phyloP scores from a whole-genome alignment of 2,797 vertebrate genomes.

The Mastacembelus armatus region DNA sequence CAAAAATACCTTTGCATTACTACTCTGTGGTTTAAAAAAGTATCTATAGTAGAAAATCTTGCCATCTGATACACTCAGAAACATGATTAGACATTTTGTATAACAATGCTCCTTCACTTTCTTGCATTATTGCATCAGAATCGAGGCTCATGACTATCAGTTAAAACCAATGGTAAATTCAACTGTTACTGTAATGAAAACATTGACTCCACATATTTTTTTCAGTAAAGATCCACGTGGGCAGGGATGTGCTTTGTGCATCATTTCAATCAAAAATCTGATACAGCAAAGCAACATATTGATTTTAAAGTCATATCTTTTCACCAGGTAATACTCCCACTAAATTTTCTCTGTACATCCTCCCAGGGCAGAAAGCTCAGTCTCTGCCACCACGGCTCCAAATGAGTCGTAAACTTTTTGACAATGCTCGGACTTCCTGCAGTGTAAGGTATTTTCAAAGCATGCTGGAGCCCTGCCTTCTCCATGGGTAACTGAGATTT shows the following conservation, averaged over 20 bases:
- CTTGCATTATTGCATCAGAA: too few relatives aligned
- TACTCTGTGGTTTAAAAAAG: too few relatives aligned
- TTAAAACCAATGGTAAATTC: background rate
- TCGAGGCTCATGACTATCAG: too few relatives aligned
- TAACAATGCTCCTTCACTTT: too few relatives aligned
- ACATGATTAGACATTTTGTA: too few relatives aligned
- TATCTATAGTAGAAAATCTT: too few relatives aligned
- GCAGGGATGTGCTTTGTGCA: constrained; percentile 23
- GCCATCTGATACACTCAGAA: too few relatives aligned
- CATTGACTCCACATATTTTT: background rate
- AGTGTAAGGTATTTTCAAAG: constrained; percentile 77
- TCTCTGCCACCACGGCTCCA: constrained; percentile 50
- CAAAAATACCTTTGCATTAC: too few relatives aligned
- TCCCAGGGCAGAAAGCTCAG: constrained; percentile 58
- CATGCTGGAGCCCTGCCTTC: constrained; percentile 59
- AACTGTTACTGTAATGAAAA: background rate
- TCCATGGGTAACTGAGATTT: constrained; percentile 63
- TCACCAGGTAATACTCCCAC: constrained; percentile 35
- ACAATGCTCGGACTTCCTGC: constrained; percentile 67
- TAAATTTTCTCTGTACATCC: constrained; percentile 57
- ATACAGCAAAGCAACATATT: constrained; percentile 37
- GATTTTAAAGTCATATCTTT: constrained; percentile 55
- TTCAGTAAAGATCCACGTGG: constrained; percentile 3
- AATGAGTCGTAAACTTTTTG: constrained; percentile 75
- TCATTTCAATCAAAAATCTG: constrained; percentile 22